A percentile compares a stretch with the other conserved stretches of the same genome.
These are phyloP conservation scores for Agrilus planipennis DNA, from an alignment of 1,140 invertebrate species.

Conservation along the genomic window DNA sequence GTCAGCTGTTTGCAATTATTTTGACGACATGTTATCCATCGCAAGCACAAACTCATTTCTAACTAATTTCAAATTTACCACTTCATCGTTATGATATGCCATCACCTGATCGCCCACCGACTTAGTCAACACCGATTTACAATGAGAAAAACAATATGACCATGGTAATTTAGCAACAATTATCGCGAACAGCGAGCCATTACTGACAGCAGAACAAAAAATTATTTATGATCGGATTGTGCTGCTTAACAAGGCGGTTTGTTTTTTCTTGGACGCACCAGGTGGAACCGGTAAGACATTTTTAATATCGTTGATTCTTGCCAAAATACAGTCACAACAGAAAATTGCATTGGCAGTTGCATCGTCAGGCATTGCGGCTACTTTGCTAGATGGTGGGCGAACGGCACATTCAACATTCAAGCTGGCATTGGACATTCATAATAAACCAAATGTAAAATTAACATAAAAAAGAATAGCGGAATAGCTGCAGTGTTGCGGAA, in stretches of 20 bases:
- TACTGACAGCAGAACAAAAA: conserved; percentile 31
- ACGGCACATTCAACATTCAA: conserved; percentile 1
- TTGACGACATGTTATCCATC: conserved; percentile 22
- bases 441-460: conserved; percentile 13
- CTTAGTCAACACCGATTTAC: conserved; percentile 25
- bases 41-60: conserved; percentile 19
- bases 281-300: conserved; percentile 35
- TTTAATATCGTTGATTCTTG: conserved; percentile 32
- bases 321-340: conserved; percentile 24
- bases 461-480: conserved; percentile 16
- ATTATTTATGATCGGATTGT: conserved; percentile 27
- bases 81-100: conserved; percentile 20
- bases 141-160: conserved; percentile 30
- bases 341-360: conserved; percentile 23
- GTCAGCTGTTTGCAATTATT: conserved; percentile 30
- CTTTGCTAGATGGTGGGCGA: not conserved
- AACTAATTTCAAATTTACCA: conserved; percentile 17
- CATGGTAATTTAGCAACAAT: conserved; percentile 15
- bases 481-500: conserved; percentile 26
- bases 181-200: conserved; percentile 25
- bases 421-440: conserved; percentile 2
- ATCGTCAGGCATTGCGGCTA: conserved; percentile 6
- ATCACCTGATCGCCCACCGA: conserved; percentile 18
- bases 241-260: conserved; percentile 26
- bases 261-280: conserved; percentile 36